phyloP scores from a whole-genome alignment of 2,797 vertebrate species.

The Cossypha caffra region DNA sequence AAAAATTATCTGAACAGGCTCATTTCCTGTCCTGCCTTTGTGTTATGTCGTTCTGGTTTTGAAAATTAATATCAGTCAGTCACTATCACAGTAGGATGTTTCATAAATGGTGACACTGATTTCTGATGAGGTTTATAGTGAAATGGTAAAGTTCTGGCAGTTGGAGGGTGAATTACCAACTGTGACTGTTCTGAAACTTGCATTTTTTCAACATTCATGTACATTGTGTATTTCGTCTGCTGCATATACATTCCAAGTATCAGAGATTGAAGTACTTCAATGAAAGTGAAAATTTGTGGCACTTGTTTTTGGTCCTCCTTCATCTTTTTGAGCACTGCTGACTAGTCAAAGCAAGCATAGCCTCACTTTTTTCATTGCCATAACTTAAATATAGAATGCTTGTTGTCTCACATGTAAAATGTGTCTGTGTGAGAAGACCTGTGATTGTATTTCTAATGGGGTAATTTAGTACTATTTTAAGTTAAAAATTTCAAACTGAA shows the following conservation, averaged over 20 bases:
- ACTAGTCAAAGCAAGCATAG: not conserved
- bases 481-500: not conserved
- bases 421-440: not conserved
- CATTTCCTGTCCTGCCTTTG: not conserved
- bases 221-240: not conserved
- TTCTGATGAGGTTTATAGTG: not conserved
- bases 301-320: not conserved
- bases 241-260: not conserved
- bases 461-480: not conserved
- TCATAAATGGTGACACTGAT: not conserved
- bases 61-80: not conserved
- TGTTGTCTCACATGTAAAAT: not conserved
- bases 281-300: not conserved
- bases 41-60: not conserved
- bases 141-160: not conserved
- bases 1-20: not conserved
- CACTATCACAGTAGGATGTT: not conserved
- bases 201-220: not conserved
- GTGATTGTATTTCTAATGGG: not conserved
- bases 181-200: not conserved
- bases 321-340: not conserved
- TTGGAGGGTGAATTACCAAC: not conserved
- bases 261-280: accelerated
- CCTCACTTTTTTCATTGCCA: not conserved
- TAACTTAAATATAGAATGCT: not conserved